These are phyloP conservation scores for Leptatherina wallacei DNA, from an alignment of 2,797 vertebrate genomes.

Conservation along the genomic window DNA sequence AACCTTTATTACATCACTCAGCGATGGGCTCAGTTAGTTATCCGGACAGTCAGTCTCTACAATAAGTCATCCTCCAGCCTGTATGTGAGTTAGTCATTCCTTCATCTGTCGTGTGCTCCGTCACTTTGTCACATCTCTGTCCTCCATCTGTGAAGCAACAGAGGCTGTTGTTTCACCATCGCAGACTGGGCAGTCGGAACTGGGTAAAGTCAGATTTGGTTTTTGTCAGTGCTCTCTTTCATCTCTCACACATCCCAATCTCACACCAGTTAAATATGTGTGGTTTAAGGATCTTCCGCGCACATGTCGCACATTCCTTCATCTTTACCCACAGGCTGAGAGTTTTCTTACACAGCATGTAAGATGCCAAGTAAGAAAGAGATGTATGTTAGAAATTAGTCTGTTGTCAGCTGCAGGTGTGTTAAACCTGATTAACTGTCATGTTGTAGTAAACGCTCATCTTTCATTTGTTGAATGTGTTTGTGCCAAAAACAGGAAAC, in stretches of 20 bases:
- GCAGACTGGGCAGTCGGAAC: conserved; percentile 41
- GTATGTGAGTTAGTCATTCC: conserved; percentile 54
- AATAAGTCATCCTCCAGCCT: conserved; percentile 59
- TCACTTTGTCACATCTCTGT: conserved; percentile 61
- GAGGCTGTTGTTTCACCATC: conserved; percentile 44
- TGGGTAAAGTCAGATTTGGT: conserved; percentile 31
- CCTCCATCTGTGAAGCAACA: conserved; percentile 58
- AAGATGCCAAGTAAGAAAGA: neutral
- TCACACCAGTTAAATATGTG: neutral
- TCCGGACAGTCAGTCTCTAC: conserved; percentile 50
- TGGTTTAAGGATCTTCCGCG: neutral
- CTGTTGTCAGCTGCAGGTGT: conserved; percentile 25
- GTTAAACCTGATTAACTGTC: conserved; percentile 1
- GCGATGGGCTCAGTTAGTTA: conserved; percentile 48
- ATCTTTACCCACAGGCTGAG: conserved; percentile 6
- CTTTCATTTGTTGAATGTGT: conserved; percentile 6
- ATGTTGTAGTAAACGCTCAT: conserved; percentile 6
- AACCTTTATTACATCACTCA: conserved; percentile 51
- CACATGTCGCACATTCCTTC: neutral
- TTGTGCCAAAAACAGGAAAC: conserved; percentile 11
- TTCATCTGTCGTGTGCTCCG: conserved; percentile 63
- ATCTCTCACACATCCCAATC: conserved; percentile 13
- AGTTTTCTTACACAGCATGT: conserved; percentile 1
- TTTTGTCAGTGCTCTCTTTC: conserved; percentile 11
- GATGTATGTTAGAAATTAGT: conserved; percentile 17